phyloP scores from a whole-genome alignment of 2,888 invertebrate species.

The Lycophotia porphyrea region DNA sequence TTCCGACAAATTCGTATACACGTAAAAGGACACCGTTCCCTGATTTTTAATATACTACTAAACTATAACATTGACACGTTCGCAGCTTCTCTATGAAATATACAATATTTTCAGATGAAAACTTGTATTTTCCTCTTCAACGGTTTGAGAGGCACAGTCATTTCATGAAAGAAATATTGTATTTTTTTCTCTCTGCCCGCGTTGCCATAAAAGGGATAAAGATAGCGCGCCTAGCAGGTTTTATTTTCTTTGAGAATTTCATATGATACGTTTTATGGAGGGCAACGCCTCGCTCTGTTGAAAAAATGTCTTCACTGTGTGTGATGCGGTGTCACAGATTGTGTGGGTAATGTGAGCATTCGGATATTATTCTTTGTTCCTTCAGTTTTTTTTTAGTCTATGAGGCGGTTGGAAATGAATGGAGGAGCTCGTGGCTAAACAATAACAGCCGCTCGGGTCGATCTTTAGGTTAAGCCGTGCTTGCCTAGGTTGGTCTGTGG shows the following conservation, averaged over 20 bases:
- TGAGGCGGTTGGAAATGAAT: neutral
- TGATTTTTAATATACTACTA: slow-evolving; percentile 58
- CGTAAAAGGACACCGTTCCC: neutral
- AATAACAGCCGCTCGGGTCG: too few species aligned
- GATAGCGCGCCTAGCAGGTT: slow-evolving; percentile 62
- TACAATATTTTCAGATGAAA: slow-evolving; percentile 68
- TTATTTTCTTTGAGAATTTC: slow-evolving; percentile 74
- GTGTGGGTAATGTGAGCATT: slow-evolving; percentile 36
- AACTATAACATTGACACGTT: slow-evolving; percentile 53
- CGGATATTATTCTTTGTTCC: slow-evolving; percentile 25
- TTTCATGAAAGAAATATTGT: slow-evolving; percentile 69
- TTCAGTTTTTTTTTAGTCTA: neutral
- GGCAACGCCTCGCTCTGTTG: slow-evolving; percentile 42
- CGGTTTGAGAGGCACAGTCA: slow-evolving; percentile 65
- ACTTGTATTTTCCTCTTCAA: slow-evolving; percentile 74
- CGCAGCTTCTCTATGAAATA: slow-evolving; percentile 46
- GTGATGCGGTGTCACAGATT: slow-evolving; percentile 46
- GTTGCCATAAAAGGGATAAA: slow-evolving; percentile 70
- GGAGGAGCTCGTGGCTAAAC: too few species aligned
- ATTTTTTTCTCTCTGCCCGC: slow-evolving; percentile 65
- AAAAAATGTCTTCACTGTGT: slow-evolving; percentile 50
- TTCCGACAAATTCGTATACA: slow-evolving; percentile 9
- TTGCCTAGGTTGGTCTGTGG: too few species aligned
- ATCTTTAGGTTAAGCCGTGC: too few species aligned
- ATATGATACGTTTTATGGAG: slow-evolving; percentile 71